Evolutionary conservation across 1,140 invertebrate genomes (phyloP), one percentile per base, ranked within the genome.

Genomic region (Cyclargus thomasi): DNA sequence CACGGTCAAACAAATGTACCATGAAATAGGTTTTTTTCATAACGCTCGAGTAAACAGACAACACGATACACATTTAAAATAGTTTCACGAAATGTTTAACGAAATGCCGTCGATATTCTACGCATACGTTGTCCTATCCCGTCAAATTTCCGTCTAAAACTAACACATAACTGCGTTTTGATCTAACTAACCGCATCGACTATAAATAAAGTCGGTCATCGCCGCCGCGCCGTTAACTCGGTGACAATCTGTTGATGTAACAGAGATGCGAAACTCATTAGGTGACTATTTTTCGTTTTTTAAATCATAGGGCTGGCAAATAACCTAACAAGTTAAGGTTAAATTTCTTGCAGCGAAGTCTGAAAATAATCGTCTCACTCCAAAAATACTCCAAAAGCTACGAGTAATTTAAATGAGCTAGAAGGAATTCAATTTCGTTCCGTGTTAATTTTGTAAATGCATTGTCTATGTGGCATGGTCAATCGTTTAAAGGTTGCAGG

Each of bases 161-260:
- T 20, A 21, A 20, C 18, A 20, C 55, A 11, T 59, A 59, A 59
- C 55, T 59, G 55, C 18, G 18, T 20, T 59, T 59, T 59, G 18
- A 59, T 59, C 55, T 59, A 21, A 20, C 55, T 18, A 20, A 47
- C 57, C 64, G 67, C 70, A 23, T 20, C 17, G 23, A 39, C 67
- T 68, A 68, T 71, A 71, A 66, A 71, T 71, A 71, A 66, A 71
- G 23, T 29, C 39, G 62, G 67, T 68, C 64, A 71, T 65, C 70
- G 70, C 39, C 55, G 63, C 21, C 22, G 59, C 14, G 20, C 59
- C 65, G 69, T 63, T 70, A 64, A 64, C 65, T 67, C 53, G 62
- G 67, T 55, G 64, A 67, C 67, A 29, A 57, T 68, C 59, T 53
- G 67, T 71, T 68, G 67, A 71, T 36, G 57, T 65, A 65, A 68